Base-by-base conservation (phyloP, 2,113 vertebrate species). In the Rhinoderma darwinii region DNA sequence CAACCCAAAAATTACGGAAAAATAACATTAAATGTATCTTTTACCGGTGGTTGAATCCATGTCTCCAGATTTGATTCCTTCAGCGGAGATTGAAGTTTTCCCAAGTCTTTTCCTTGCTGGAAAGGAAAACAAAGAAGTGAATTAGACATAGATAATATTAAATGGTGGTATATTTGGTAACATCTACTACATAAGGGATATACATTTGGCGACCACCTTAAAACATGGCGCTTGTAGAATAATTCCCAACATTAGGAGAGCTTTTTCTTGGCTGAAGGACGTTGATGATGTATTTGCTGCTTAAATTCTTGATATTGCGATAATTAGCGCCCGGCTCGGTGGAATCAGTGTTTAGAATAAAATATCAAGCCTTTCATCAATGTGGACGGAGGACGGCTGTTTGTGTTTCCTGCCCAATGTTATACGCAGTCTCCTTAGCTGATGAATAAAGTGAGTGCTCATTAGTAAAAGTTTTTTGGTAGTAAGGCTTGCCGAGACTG, bases 31-130 rank as follows among this genome's bases (percentile, higher is more conserved):
- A 30, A 76, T 14, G 14, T 47, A 5, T 43, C 41, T 68, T 89
- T 86, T 93, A 93, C 93, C 92, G 92, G 91, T 77, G 93, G 92
- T 86, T 93, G 92, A 88, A 90, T 93, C 93, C 93, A 92, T 12
- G 92, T 89, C 61, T 93, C 92, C 88, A 94, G 56, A 32, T 88
- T 14, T 41, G 93, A 85, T 88, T 94, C 92, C 84, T 94, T 94
- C 83, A 93, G 66, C 84, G 92, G 91, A 68, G 91, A 90, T 78
- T 92, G 92, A 51, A 91, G 90, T 50, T 91, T 91, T 83, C 92
- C 92, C 50, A 78, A 27, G 70, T 94, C 92, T 83, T 91, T 93
- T 12, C 89, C 90, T 83, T 91, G 90, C 92, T 93, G 82, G 89
- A 80, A 43, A 91, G 89, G 84, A 89, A 11, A 0, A 59, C 7